These are phyloP conservation scores for cat (Felis catus) DNA, from an alignment of 2,113 vertebrate genomes.

Conservation along the genomic window DNA sequence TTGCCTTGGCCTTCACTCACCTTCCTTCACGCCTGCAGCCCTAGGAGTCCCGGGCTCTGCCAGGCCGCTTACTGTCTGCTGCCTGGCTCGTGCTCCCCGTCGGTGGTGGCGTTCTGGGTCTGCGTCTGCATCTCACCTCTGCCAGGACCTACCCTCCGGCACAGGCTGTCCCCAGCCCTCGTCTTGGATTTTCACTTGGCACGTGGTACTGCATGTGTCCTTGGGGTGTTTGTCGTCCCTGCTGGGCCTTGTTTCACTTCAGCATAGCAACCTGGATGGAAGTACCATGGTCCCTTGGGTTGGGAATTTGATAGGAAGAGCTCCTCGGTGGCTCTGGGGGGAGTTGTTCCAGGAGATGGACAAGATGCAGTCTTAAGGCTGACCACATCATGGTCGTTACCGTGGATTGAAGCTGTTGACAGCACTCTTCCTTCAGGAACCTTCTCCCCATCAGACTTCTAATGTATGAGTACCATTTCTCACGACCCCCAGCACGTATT, in stretches of 20 bases:
- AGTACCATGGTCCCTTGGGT: background rate
- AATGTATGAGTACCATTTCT: background rate
- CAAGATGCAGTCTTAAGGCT: background rate
- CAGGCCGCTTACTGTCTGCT: background rate
- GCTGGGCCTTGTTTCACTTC: background rate
- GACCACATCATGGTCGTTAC: background rate
- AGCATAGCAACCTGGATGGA: background rate
- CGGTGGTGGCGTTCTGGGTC: background rate
- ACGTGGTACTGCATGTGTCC: conserved; percentile 4
- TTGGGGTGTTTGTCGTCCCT: conserved; percentile 31
- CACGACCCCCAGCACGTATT: background rate
- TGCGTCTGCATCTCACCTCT: background rate
- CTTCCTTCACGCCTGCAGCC: background rate
- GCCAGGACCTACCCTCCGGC: conserved; percentile 45
- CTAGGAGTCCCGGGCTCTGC: background rate
- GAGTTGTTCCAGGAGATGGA: background rate
- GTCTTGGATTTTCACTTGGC: conserved; percentile 54
- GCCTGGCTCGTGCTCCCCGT: background rate
- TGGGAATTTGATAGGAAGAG: background rate
- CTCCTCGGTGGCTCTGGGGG: background rate
- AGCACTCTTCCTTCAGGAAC: background rate
- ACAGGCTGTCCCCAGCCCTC: conserved; percentile 53
- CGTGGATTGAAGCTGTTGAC: background rate
- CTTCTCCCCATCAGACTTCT: background rate
- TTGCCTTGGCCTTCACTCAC: background rate